Evolutionary conservation across 2,113 vertebrate genomes (phyloP).

Genomic region (Brachyistius frenatus): DNA sequence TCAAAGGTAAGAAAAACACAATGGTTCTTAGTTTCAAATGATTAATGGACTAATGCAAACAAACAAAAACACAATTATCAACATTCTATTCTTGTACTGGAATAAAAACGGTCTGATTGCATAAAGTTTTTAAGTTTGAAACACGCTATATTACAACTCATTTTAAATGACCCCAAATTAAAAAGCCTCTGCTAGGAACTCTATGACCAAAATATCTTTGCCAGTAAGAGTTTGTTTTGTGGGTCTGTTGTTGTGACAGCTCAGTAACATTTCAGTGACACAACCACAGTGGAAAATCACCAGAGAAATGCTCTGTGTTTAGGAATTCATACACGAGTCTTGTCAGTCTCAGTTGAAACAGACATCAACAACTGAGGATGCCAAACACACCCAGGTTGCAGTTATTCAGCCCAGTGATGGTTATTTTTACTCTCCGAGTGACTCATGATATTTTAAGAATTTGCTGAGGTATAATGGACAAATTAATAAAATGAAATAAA

Average conservation of each 20-base stretch:
- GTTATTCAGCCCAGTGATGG: slow-evolving; percentile 8
- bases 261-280: slow-evolving; percentile 13
- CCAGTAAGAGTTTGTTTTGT: slow-evolving; percentile 7
- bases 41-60: too few relatives aligned
- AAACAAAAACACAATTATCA: too few relatives aligned
- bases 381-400: slow-evolving; percentile 24
- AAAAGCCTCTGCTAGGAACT: too few relatives aligned
- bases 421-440: slow-evolving; percentile 24
- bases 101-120: too few relatives aligned
- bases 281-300: neutral
- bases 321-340: slow-evolving; percentile 9
- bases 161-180: too few relatives aligned
- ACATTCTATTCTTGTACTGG: too few relatives aligned
- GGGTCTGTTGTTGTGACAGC: slow-evolving; percentile 27
- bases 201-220: slow-evolving; percentile 21
- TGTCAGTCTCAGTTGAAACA: slow-evolving; percentile 20
- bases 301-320: neutral
- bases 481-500: neutral
- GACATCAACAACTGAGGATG: slow-evolving; percentile 28
- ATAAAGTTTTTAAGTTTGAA: too few relatives aligned
- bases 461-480: neutral
- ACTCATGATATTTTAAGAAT: neutral
- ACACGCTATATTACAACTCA: too few relatives aligned
- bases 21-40: too few relatives aligned
- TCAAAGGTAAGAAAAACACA: too few relatives aligned